phyloP scores from a whole-genome alignment of 2,113 vertebrate genomes.

The Xerus inauris region DNA sequence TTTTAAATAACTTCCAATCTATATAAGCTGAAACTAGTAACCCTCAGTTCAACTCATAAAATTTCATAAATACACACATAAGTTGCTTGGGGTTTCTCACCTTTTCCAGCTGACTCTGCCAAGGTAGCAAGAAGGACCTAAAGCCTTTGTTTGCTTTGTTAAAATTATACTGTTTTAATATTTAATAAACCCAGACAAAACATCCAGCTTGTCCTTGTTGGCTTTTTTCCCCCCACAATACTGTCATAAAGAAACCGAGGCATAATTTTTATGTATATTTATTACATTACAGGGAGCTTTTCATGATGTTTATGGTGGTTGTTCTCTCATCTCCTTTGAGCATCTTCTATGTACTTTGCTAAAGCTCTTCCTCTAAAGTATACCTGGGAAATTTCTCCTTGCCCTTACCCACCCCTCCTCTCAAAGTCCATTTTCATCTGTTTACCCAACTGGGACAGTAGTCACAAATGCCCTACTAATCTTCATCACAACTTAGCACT shows the following conservation, averaged over 20 bases:
- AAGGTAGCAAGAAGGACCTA: background rate
- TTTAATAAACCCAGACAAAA: constrained; percentile 2
- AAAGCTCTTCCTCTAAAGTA: background rate
- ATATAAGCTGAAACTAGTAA: background rate
- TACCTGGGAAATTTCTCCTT: background rate
- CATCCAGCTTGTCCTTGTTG: background rate
- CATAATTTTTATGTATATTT: background rate
- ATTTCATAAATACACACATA: background rate
- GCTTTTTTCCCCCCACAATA: background rate
- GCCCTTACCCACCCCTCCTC: too few species aligned
- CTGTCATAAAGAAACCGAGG: background rate
- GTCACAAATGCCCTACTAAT: background rate
- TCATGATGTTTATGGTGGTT: rapidly evolving
- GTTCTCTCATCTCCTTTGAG: background rate
- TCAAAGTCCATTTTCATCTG: background rate
- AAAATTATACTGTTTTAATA: constrained; percentile 2
- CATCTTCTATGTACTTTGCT: background rate
- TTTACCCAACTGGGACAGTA: background rate
- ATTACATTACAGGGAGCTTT: background rate
- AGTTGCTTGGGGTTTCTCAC: background rate
- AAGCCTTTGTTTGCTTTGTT: background rate
- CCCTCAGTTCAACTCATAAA: background rate
- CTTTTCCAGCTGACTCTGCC: background rate
- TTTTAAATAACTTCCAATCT: background rate
- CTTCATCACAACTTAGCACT: background rate